Percentiles rank a stretch among this genome's conserved stretches.
Evolutionary conservation across 1,140 invertebrate species (phyloP).

Genomic region (Physella acuta): DNA sequence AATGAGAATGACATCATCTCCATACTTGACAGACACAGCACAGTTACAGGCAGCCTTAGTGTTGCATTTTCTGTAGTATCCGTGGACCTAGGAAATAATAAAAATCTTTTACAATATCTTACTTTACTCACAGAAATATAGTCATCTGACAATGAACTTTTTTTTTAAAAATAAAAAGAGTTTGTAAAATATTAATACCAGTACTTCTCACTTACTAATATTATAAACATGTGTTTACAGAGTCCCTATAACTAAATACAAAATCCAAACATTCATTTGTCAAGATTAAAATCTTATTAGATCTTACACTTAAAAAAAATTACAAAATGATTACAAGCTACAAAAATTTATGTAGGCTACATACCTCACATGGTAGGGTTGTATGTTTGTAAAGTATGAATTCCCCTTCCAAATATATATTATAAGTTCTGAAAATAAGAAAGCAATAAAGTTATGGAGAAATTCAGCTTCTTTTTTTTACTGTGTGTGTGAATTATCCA

Average conservation of each 20-base stretch:
- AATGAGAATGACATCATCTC: conserved; percentile 51
- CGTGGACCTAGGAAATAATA: conserved; percentile 32
- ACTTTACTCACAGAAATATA: too few species aligned
- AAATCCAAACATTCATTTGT: too few species aligned
- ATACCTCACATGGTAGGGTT: conserved; percentile 24
- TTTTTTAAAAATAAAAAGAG: not conserved
- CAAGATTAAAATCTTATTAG: too few species aligned
- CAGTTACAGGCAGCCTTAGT: conserved; percentile 47
- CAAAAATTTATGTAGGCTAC: too few species aligned
- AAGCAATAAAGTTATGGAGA: conserved; percentile 7
- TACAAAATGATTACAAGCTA: too few species aligned
- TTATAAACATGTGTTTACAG: too few species aligned
- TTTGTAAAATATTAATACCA: not conserved
- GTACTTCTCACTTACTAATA: too few species aligned
- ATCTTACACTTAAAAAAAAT: too few species aligned
- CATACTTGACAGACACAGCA: conserved; percentile 46
- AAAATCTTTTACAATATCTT: conserved; percentile 1
- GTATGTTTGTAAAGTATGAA: conserved; percentile 53
- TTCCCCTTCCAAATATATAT: conserved; percentile 54
- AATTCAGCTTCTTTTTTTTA: not conserved
- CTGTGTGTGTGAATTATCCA: not conserved
- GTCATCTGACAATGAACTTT: too few species aligned
- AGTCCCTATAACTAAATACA: too few species aligned
- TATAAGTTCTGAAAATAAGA: conserved; percentile 41
- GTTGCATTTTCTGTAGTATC: conserved; percentile 41